Evolutionary conservation across 2,888 invertebrate genomes (phyloP).

Genomic region (Stenodera caucasica): DNA sequence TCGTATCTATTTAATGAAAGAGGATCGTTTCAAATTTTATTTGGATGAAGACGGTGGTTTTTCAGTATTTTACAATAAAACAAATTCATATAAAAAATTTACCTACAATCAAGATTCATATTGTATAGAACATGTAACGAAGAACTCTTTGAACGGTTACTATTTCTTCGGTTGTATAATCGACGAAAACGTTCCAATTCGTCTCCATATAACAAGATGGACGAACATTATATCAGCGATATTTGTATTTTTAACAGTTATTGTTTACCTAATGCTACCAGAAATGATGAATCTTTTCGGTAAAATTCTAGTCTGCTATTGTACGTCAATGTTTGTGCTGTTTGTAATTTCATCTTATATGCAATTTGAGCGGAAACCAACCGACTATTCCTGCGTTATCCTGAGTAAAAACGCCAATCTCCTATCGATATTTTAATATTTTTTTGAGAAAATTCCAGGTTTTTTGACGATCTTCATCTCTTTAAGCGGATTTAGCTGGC

Average conservation of each 20-base stretch:
- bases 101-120: conserved; percentile 22
- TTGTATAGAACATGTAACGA: conserved; percentile 29
- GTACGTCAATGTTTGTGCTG: conserved; percentile 32
- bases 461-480: conserved; percentile 35
- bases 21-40: conserved; percentile 21
- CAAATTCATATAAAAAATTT: conserved; percentile 15
- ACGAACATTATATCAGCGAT: conserved; percentile 38
- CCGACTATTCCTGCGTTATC: conserved; percentile 19
- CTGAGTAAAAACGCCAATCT: conserved; percentile 30
- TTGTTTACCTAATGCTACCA: conserved; percentile 38
- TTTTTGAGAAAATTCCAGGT: conserved; percentile 38
- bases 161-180: conserved; percentile 23
- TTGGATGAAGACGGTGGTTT: conserved; percentile 31
- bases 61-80: conserved; percentile 21
- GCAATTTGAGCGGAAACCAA: conserved; percentile 25
- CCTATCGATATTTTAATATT: no score
- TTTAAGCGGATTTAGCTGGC: conserved; percentile 38
- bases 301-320: conserved; percentile 43
- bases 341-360: conserved; percentile 34
- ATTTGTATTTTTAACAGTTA: conserved; percentile 37
- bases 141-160: conserved; percentile 11
- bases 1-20: conserved; percentile 22
- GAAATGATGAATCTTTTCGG: conserved; percentile 43
- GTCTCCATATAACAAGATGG: conserved; percentile 37
- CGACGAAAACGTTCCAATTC: conserved; percentile 15